phyloP scores from a whole-genome alignment of 2,888 invertebrate genomes.

The Lumbricus terrestris region DNA sequence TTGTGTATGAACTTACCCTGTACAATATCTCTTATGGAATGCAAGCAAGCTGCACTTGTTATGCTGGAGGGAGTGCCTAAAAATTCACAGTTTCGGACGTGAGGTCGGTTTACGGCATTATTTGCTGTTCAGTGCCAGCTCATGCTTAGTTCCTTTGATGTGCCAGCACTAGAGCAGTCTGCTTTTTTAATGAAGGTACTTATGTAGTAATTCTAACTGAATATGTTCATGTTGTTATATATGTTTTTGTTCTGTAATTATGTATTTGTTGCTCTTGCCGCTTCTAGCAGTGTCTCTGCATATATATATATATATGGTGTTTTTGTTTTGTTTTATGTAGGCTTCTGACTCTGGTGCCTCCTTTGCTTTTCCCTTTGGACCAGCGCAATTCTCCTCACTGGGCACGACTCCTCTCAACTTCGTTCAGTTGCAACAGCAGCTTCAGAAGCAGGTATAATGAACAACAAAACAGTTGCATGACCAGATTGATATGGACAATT shows the following conservation, averaged over 20 bases:
- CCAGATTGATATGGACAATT: neutral
- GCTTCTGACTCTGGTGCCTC: neutral
- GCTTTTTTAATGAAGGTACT: too few species aligned
- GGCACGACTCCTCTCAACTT: conserved; percentile 8
- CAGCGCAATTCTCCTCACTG: conserved; percentile 7
- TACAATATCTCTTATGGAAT: neutral
- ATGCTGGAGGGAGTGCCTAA: neutral
- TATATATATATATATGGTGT: neutral
- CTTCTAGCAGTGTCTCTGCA: neutral
- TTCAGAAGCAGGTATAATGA: conserved; percentile 16
- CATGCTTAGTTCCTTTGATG: neutral
- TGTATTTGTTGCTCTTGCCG: neutral
- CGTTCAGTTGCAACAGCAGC: conserved; percentile 14
- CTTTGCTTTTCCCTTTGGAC: neutral
- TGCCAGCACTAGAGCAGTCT: too few species aligned
- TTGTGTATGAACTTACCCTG: neutral
- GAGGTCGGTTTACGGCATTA: neutral
- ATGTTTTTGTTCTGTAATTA: neutral
- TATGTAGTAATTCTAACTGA: neutral
- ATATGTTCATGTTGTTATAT: neutral
- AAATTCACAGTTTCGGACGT: neutral
- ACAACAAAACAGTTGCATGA: neutral
- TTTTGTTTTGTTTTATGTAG: neutral
- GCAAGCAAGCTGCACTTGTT: neutral
- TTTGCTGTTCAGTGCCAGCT: neutral